phyloP scores from a whole-genome alignment of 2,797 vertebrate genomes.

The Dicrostonyx torquatus region DNA sequence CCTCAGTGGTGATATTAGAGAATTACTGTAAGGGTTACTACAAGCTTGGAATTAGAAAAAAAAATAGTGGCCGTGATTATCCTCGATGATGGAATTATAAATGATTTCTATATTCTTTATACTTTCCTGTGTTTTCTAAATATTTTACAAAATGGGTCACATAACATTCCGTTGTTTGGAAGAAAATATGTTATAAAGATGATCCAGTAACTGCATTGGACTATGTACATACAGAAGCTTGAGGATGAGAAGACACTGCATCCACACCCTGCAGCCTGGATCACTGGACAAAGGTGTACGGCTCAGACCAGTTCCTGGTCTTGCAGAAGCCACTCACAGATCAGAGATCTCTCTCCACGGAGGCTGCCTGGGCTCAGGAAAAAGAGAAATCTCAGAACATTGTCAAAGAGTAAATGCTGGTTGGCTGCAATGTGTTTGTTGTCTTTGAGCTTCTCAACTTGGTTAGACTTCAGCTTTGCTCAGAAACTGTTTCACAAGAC shows the following conservation, averaged over 20 bases:
- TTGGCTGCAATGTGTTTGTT: not conserved
- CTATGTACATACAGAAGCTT: not conserved
- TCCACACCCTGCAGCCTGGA: not conserved
- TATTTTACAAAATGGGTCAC: not conserved
- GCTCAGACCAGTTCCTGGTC: not conserved
- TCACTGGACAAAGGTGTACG: not conserved
- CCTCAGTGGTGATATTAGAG: not conserved
- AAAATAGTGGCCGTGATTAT: not conserved
- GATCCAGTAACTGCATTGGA: not conserved
- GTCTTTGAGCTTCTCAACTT: not conserved
- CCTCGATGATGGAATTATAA: not conserved
- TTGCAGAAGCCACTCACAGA: not conserved
- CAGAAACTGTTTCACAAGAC: not conserved
- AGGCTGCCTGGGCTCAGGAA: not conserved
- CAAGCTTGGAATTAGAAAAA: not conserved
- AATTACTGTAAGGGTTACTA: not conserved
- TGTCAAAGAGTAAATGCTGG: not conserved
- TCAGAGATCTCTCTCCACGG: not conserved
- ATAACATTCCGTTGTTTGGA: not conserved
- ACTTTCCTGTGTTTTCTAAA: not conserved
- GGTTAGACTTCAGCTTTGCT: not conserved
- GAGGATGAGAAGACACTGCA: fast-evolving
- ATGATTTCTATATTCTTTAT: not conserved
- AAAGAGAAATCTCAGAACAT: not conserved
- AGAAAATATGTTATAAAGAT: not conserved